These are phyloP conservation scores for Neoascia interrupta DNA, from an alignment of 2,888 invertebrate genomes.

Conservation along the genomic window DNA sequence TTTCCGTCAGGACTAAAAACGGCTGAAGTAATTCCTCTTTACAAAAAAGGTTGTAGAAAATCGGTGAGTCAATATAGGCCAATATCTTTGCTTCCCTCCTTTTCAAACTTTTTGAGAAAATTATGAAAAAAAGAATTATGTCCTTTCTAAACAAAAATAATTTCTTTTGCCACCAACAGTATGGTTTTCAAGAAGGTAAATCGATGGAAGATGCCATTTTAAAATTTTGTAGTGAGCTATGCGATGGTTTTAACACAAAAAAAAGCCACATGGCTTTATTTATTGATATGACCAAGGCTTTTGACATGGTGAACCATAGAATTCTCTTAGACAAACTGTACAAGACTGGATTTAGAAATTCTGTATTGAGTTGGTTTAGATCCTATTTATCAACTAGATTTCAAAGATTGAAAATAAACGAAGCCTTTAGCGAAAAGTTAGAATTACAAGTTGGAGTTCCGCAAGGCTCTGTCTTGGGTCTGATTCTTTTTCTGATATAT, in stretches of 20 bases:
- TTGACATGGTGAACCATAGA: slow-evolving; percentile 15
- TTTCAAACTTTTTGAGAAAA: no score
- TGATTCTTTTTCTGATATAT: slow-evolving; percentile 14
- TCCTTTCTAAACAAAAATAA: no score
- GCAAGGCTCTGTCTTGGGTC: slow-evolving; percentile 29
- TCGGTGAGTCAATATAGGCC: no score
- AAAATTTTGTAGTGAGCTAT: slow-evolving; percentile 21
- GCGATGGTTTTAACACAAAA: slow-evolving; percentile 5
- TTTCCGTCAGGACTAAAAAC: no score
- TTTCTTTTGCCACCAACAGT: slow-evolving; percentile 25
- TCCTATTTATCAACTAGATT: slow-evolving; percentile 13
- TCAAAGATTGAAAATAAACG: slow-evolving; percentile 10
- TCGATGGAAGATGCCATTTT: slow-evolving; percentile 26
- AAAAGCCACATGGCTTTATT: slow-evolving; percentile 12
- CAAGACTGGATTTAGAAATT: slow-evolving; percentile 13
- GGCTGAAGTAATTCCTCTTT: no score
- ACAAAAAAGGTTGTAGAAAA: no score
- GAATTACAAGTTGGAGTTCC: slow-evolving; percentile 5
- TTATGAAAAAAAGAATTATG: no score
- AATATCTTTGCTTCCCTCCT: no score
- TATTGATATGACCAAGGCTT: slow-evolving; percentile 31
- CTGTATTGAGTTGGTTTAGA: slow-evolving; percentile 14
- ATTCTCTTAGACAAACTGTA: slow-evolving; percentile 20
- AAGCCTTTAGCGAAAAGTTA: background rate
- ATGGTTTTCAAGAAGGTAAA: slow-evolving; percentile 22